phyloP scores from a whole-genome alignment of 2,797 vertebrate species.

The Heliangelus exortis region DNA sequence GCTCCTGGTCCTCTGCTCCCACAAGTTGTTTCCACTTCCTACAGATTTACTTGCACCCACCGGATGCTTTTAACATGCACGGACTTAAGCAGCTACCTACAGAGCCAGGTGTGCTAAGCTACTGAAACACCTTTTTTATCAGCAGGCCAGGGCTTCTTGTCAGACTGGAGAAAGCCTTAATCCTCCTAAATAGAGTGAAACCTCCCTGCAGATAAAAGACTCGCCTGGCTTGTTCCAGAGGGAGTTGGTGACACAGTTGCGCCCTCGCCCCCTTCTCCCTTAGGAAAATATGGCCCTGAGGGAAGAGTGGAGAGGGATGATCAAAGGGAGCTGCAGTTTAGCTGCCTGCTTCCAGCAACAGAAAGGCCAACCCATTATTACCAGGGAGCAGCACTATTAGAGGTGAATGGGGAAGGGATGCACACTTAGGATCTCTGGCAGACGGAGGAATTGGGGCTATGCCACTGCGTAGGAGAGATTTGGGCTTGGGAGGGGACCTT shows the following conservation, averaged over 20 bases:
- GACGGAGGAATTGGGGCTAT: neutral
- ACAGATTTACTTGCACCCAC: neutral
- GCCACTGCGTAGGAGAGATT: conserved; percentile 24
- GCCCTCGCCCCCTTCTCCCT: conserved; percentile 59
- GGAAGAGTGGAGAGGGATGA: conserved; percentile 60
- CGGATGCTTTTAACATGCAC: neutral
- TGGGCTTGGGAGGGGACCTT: conserved; percentile 60
- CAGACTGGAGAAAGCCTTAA: conserved; percentile 54
- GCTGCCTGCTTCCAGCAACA: conserved; percentile 53
- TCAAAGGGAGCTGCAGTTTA: conserved; percentile 55
- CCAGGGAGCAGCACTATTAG: neutral
- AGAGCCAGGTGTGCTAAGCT: conserved; percentile 7
- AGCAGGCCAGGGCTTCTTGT: conserved; percentile 15
- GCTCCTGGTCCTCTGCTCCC: neutral
- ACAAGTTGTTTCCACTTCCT: neutral
- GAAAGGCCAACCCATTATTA: conserved; percentile 12
- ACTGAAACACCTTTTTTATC: neutral
- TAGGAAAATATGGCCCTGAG: conserved; percentile 52
- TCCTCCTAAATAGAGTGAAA: conserved; percentile 52
- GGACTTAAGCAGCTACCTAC: neutral
- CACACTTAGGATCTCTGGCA: neutral
- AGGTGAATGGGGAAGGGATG: neutral
- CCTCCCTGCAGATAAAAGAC: conserved; percentile 72
- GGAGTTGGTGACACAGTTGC: conserved; percentile 60
- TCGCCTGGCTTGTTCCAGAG: conserved; percentile 47